Evolutionary conservation across 2,113 vertebrate species (phyloP).

Genomic region (Nipponia nippon): DNA sequence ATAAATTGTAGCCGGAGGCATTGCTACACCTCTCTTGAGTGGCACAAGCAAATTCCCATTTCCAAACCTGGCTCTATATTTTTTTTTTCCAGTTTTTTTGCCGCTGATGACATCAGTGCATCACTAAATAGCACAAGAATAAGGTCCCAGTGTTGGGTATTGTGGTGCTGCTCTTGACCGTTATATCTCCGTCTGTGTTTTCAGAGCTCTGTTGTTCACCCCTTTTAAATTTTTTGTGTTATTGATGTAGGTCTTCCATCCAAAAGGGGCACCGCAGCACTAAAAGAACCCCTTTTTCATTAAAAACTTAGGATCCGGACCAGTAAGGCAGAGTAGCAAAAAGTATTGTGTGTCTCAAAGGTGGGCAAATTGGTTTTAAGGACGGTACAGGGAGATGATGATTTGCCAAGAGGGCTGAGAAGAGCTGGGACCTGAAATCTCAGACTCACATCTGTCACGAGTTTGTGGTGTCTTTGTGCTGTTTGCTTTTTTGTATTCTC

Average conservation of each 20-base stretch:
- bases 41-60: not conserved
- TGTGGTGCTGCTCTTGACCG: not conserved
- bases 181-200: not conserved
- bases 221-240: not conserved
- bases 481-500: not conserved
- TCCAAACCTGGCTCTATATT: not conserved
- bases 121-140: not conserved
- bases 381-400: not conserved
- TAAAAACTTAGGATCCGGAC: not conserved
- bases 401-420: not conserved
- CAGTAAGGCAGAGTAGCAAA: not conserved
- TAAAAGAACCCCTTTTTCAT: not conserved
- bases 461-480: not conserved
- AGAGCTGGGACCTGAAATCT: not conserved
- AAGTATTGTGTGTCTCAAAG: not conserved
- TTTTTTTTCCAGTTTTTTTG: not conserved
- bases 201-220: not conserved
- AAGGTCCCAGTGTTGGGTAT: not conserved
- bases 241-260: not conserved
- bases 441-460: not conserved
- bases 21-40: not conserved
- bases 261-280: not conserved
- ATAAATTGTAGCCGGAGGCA: not conserved
- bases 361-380: not conserved
- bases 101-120: not conserved